Conservation (phyloP, 2,888 invertebrate species). For the Zaprionus obscuricornis region DNA sequence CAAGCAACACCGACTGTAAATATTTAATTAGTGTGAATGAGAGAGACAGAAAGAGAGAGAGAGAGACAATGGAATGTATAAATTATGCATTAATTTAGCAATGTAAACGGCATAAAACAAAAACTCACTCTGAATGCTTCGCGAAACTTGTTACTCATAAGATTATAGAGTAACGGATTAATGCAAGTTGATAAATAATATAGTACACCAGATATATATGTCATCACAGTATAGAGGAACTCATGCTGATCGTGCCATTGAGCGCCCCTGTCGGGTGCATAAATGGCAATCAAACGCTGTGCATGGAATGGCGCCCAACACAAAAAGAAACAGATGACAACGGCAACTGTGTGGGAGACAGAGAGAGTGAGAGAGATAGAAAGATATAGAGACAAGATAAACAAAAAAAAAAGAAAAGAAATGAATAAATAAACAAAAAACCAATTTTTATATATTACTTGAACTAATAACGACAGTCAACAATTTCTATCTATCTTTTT, state of each 20-base stretch:
- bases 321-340: constrained; percentile 94
- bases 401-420: no score
- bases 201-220: constrained; percentile 92
- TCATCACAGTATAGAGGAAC: constrained; percentile 82
- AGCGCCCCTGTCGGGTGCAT: constrained; percentile 80
- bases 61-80: not conserved
- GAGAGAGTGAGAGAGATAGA: no score
- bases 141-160: constrained; percentile 97
- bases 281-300: constrained; percentile 90
- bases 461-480: constrained; percentile 7
- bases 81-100: not conserved
- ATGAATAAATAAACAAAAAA: constrained; percentile 20
- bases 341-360: constrained; percentile 93
- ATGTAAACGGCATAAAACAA: no score
- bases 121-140: constrained; percentile 93
- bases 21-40: constrained; percentile 57
- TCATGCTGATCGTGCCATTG: constrained; percentile 68
- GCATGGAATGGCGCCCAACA: constrained; percentile 98
- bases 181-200: constrained; percentile 97
- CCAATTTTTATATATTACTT: constrained; percentile 16
- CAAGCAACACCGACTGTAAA: constrained; percentile 71
- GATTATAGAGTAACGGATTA: constrained; percentile 96
- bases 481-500: constrained; percentile 1
- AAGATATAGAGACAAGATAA: no score
- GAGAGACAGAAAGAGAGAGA: constrained; percentile 61